Conservation (phyloP, 2,797 vertebrate species). For the Pachyuromys duprasi region DNA sequence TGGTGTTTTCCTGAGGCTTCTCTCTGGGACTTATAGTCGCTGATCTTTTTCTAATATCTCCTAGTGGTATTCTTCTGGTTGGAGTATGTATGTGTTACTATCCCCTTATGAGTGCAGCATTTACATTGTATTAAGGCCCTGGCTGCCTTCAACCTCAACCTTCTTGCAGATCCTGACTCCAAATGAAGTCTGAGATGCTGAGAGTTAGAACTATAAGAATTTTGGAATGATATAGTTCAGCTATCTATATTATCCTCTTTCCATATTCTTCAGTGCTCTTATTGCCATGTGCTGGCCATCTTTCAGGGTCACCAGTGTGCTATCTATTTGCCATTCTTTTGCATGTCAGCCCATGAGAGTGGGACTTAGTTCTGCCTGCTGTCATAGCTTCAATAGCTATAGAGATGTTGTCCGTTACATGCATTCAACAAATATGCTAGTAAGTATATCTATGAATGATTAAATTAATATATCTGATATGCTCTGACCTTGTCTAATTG, state of each 20-base stretch:
- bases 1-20: neutral
- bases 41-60: neutral
- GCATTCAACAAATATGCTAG: neutral
- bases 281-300: neutral
- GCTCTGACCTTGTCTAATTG: conserved; percentile 41
- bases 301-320: neutral
- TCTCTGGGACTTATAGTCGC: neutral
- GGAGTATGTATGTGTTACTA: neutral
- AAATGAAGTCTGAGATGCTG: neutral
- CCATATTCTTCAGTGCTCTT: neutral
- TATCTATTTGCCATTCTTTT: neutral
- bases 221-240: neutral
- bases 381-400: neutral
- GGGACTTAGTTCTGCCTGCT: neutral
- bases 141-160: neutral
- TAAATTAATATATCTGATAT: neutral
- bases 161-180: neutral
- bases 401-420: neutral
- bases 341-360: neutral
- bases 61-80: neutral
- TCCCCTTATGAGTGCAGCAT: neutral
- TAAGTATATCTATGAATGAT: neutral
- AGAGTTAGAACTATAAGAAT: neutral
- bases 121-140: neutral
- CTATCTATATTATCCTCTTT: neutral